Percentiles rank a stretch among this genome's conserved stretches.
These are phyloP conservation scores for Luidia sarsii DNA, from an alignment of 53 echinoderm and acorn worm genomes.

Conservation along the genomic window DNA sequence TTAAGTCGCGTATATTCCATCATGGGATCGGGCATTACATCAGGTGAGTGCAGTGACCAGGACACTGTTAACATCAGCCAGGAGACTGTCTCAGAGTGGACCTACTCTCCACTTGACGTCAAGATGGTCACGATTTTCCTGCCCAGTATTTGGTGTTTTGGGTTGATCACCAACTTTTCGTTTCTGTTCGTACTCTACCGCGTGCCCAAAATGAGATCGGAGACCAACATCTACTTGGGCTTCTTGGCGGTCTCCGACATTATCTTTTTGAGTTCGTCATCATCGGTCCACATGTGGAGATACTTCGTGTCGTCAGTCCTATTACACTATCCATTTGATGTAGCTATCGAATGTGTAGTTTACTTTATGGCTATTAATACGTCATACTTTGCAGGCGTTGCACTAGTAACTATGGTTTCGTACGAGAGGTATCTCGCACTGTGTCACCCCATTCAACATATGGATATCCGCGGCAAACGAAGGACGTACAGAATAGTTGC, in stretches of 20 bases:
- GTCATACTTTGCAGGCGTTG: slow-evolving; percentile 58
- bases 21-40: neutral
- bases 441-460: slow-evolving; percentile 61
- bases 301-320: slow-evolving; percentile 42
- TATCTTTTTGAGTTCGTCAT: slow-evolving; percentile 51
- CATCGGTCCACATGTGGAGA: slow-evolving; percentile 49
- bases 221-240: slow-evolving; percentile 76
- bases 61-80: neutral
- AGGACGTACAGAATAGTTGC: slow-evolving; percentile 52
- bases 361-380: slow-evolving; percentile 42
- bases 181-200: slow-evolving; percentile 73
- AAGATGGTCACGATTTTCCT: slow-evolving; percentile 49
- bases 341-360: slow-evolving; percentile 48
- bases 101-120: neutral
- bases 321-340: slow-evolving; percentile 43
- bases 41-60: neutral
- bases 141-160: slow-evolving; percentile 67
- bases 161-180: slow-evolving; percentile 49
- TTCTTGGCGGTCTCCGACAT: slow-evolving; percentile 71
- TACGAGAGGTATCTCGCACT: slow-evolving; percentile 77
- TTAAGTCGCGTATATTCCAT: too few relatives aligned
- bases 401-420: slow-evolving; percentile 70
- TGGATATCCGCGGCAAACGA: slow-evolving; percentile 41
- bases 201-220: slow-evolving; percentile 69
- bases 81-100: neutral